Evolutionary conservation across 2,888 invertebrate genomes (phyloP).

Genomic region (Pheosia gnoma): DNA sequence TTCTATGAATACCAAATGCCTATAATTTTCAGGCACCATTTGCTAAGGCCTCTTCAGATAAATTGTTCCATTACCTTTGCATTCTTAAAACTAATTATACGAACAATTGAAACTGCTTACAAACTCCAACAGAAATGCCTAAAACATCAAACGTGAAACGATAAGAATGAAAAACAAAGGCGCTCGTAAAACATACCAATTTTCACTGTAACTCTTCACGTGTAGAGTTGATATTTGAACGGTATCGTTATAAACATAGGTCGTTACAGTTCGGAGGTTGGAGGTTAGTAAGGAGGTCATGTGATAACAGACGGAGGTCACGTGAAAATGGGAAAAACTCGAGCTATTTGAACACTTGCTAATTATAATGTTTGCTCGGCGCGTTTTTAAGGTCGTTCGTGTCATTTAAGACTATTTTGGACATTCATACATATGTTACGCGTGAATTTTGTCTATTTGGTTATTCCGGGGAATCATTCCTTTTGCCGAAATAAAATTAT

Average conservation of each 20-base stretch:
- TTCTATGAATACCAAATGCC: neutral
- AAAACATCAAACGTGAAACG: constrained; percentile 61
- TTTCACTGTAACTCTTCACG: constrained; percentile 24
- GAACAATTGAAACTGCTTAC: constrained; percentile 54
- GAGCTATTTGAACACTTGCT: constrained; percentile 10
- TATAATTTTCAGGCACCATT: neutral
- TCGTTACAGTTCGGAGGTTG: constrained; percentile 40
- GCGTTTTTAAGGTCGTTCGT: neutral
- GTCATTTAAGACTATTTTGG: neutral
- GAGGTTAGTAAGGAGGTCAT: constrained; percentile 75
- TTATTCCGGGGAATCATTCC: too few relatives aligned
- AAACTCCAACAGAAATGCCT: constrained; percentile 62
- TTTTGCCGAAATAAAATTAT: too few relatives aligned
- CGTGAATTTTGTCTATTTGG: too few relatives aligned
- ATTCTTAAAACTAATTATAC: constrained; percentile 33
- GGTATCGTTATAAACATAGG: constrained; percentile 31
- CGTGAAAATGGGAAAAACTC: constrained; percentile 66
- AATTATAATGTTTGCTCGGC: constrained; percentile 12
- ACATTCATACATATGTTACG: too few relatives aligned
- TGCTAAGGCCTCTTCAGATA: neutral
- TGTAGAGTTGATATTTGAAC: constrained; percentile 42
- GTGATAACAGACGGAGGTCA: constrained; percentile 77
- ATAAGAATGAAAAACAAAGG: constrained; percentile 65
- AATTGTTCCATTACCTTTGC: neutral
- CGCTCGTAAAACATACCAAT: constrained; percentile 22